A percentile compares a stretch with the other conserved stretches of the same genome.
These are phyloP conservation scores for Siderastrea siderea DNA, from an alignment of 92 coral and sea anemone genomes.

Conservation along the genomic window DNA sequence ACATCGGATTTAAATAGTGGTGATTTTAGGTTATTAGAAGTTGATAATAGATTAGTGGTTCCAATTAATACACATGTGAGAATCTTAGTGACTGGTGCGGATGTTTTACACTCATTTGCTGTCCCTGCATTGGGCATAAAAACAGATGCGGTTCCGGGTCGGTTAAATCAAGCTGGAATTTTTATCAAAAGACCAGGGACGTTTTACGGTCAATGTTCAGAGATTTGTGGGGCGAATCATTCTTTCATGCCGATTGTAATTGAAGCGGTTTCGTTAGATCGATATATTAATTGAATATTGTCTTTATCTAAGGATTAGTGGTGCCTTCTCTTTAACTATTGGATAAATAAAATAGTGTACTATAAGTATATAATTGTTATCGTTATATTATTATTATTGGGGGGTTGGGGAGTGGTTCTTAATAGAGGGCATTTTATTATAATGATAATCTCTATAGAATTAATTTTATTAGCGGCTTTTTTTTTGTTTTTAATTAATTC, in stretches of 20 bases:
- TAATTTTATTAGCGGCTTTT: slow-evolving; percentile 85
- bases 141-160: slow-evolving; percentile 92
- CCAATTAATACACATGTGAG: slow-evolving; percentile 82
- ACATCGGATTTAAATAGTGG: slow-evolving; percentile 81
- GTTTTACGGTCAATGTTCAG: slow-evolving; percentile 94
- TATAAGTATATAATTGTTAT: slow-evolving; percentile 83
- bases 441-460: slow-evolving; percentile 86
- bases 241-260: slow-evolving; percentile 89
- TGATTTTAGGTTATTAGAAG: slow-evolving; percentile 80
- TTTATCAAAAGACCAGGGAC: slow-evolving; percentile 85
- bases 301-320: slow-evolving; percentile 36
- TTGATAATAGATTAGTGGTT: slow-evolving; percentile 78
- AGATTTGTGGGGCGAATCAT: slow-evolving; percentile 88
- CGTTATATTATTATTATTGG: slow-evolving; percentile 82
- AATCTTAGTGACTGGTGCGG: slow-evolving; percentile 87
- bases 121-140: slow-evolving; percentile 88
- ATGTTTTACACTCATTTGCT: slow-evolving; percentile 89
- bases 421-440: slow-evolving; percentile 89
- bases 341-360: slow-evolving; percentile 58
- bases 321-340: slow-evolving; percentile 1
- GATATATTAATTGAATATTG: slow-evolving; percentile 67
- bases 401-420: slow-evolving; percentile 81
- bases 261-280: slow-evolving; percentile 76
- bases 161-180: slow-evolving; percentile 83
- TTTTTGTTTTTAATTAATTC: slow-evolving; percentile 87